phyloP scores from a whole-genome alignment of 1,140 invertebrate species.

The Rhopalosiphum padi region DNA sequence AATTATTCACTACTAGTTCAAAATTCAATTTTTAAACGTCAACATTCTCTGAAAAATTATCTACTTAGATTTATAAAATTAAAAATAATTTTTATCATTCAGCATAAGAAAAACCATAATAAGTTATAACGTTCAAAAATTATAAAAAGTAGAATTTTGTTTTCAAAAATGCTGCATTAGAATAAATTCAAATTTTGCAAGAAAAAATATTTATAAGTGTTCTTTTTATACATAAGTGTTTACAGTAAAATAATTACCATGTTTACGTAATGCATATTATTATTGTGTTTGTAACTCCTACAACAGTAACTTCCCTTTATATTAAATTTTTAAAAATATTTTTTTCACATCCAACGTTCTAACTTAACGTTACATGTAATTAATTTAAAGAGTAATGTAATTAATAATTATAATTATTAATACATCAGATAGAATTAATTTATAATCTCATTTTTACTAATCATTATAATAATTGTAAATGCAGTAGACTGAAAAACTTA shows the following conservation, averaged over 20 bases:
- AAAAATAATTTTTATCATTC: too few species aligned
- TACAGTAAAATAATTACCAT: too few species aligned
- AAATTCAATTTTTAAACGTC: too few species aligned
- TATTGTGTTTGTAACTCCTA: background rate
- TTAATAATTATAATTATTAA: background rate
- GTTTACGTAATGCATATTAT: background rate
- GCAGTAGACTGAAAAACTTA: too few species aligned
- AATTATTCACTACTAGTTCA: too few species aligned
- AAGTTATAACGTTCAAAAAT: background rate
- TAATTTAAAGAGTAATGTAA: background rate
- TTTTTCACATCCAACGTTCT: background rate
- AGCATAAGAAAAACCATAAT: too few species aligned
- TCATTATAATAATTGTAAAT: too few species aligned
- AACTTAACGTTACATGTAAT: background rate
- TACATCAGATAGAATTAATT: background rate
- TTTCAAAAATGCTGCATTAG: background rate
- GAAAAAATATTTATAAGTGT: background rate
- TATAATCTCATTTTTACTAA: too few species aligned
- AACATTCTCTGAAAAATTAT: too few species aligned
- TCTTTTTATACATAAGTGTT: too few species aligned
- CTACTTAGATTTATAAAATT: too few species aligned
- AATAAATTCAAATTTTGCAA: background rate
- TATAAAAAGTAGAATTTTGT: background rate
- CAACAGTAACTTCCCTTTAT: background rate
- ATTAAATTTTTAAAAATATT: background rate